Conservation (phyloP, 1,140 invertebrate species). For the Chrysomallon squamiferum region DNA sequence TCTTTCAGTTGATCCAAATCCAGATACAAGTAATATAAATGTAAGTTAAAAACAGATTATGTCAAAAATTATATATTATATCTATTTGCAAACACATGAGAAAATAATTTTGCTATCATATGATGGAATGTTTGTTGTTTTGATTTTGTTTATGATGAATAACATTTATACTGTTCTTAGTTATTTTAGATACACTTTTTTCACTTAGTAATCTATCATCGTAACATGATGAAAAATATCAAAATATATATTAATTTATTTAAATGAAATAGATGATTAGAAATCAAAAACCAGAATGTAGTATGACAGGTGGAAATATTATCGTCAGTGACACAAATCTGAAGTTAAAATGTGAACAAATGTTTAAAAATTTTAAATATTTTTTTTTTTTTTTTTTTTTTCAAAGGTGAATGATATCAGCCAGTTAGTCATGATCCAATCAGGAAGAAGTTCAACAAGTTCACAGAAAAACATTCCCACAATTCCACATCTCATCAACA, state of each 20-base stretch:
- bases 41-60: no score
- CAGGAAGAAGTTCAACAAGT: conserved; percentile 31
- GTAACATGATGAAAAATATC: no score
- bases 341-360: no score
- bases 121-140: background rate
- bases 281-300: no score
- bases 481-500: conserved; percentile 40
- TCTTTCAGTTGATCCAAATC: conserved; percentile 49
- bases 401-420: conserved; percentile 50
- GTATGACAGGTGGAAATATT: no score
- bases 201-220: background rate
- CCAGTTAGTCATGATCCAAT: conserved; percentile 37
- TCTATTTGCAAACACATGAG: no score
- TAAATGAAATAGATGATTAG: no score
- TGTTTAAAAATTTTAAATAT: no score
- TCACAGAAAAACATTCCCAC: conserved; percentile 20
- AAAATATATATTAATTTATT: no score
- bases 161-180: background rate
- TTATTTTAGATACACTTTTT: background rate
- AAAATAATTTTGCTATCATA: background rate
- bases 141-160: background rate
- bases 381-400: conserved; percentile 8
- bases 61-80: no score
- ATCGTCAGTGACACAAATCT: no score
- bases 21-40: conserved; percentile 48